Evolutionary conservation across 2,888 invertebrate genomes (phyloP).

Genomic region (Nephrotoma flavescens): DNA sequence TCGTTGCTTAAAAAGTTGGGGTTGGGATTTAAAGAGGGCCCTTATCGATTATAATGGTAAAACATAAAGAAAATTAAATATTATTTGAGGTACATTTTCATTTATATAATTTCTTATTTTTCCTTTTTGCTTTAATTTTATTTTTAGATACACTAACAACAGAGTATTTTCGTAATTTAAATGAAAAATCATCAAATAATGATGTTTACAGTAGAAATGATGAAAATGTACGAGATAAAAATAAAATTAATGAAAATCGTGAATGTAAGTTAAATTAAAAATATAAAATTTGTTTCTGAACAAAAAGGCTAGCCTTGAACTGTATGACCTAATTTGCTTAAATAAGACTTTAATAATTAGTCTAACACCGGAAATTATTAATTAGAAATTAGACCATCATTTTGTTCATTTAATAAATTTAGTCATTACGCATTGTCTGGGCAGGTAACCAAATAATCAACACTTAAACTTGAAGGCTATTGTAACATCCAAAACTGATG

Average conservation of each 20-base stretch:
- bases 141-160: conserved; percentile 13
- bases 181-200: background rate
- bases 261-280: conserved; percentile 13
- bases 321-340: background rate
- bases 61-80: background rate
- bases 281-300: background rate
- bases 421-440: background rate
- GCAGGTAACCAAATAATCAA: background rate
- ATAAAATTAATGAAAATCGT: conserved; percentile 8
- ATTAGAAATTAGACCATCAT: background rate
- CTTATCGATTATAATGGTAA: conserved; percentile 18
- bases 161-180: conserved; percentile 11
- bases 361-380: background rate
- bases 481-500: background rate
- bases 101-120: background rate
- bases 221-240: conserved; percentile 13
- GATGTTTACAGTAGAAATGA: conserved; percentile 5
- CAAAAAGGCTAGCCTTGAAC: background rate
- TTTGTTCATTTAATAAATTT: background rate
- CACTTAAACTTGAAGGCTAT: background rate
- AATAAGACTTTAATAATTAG: background rate
- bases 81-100: background rate
- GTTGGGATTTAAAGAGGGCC: conserved; percentile 16
- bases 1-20: conserved; percentile 15
- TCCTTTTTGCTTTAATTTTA: background rate